These are phyloP conservation scores for Fregetta grallaria DNA, from an alignment of 2,113 vertebrate genomes.

Conservation along the genomic window DNA sequence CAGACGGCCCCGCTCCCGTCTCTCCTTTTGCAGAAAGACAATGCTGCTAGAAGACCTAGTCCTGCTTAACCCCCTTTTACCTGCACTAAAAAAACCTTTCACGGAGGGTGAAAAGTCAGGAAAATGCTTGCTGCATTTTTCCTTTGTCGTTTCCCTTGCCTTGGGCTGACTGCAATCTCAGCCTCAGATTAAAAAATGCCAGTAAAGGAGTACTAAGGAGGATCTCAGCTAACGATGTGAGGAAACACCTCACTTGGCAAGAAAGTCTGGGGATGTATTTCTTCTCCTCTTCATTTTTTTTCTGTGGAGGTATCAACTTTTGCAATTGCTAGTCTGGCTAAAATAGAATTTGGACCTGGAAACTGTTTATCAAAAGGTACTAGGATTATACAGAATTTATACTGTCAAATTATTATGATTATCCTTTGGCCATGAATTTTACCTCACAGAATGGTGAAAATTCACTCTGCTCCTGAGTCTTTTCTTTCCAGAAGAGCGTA, in stretches of 20 bases:
- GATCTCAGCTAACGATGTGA: not conserved
- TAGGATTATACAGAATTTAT: not conserved
- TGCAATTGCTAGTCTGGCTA: not conserved
- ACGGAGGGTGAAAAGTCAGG: not conserved
- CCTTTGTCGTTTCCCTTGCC: not conserved
- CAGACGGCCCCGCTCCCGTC: not conserved
- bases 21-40: not conserved
- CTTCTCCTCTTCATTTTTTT: not conserved
- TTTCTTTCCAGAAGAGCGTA: not conserved
- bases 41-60: not conserved
- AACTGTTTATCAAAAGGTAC: not conserved
- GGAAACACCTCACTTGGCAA: not conserved
- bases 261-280: not conserved
- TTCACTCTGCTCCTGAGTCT: not conserved
- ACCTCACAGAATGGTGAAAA: not conserved
- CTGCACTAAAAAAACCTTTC: not conserved
- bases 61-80: not conserved
- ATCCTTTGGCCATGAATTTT: not conserved
- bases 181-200: not conserved
- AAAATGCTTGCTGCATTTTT: not conserved
- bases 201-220: not conserved
- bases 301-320: not conserved
- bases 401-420: not conserved
- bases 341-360: constrained; percentile 11
- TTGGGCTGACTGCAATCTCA: not conserved